Base-by-base conservation (phyloP, 2,113 vertebrate genomes). In the Ciconia stormi region DNA sequence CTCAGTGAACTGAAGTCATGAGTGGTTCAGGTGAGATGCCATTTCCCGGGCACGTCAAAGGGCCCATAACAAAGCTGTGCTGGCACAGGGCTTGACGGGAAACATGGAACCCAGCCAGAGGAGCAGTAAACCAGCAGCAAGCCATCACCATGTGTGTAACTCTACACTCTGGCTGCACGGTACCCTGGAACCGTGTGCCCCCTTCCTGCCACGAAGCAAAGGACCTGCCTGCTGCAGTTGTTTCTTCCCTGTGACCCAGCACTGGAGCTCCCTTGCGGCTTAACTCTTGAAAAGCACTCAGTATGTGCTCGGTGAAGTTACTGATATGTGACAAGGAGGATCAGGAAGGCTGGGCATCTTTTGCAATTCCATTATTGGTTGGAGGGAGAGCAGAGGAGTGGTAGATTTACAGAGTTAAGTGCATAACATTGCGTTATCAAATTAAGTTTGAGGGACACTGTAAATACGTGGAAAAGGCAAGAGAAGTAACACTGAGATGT, bases 11-110 rank as follows among this genome's bases (percentile, higher is more conserved):
- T 19, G 66, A 49, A 96, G 73, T 27, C 87, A 71, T 7, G 58
- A 85, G 78, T 13, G 66, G 34, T 65, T 49, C 93, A 96, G 95
- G 95, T 94, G 90, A 96, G 95, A 80, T 85, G 58, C 40, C 27
- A 30, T 44, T 70, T 67, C 89, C 93, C 1, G 1, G 50, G 67
- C 42, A 72, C 6, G 4, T 38, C 81, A 71, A 56, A 86, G 70
- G 49, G 73, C 63, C 63, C 73, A 3, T 7, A 56, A 49, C 5
- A 55, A 61, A 91, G 72, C 82, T 56, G 47, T 11, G 65, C 47
- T 61, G 66, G 73, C 81, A 71, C 52, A 12, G 32, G 42, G 46
- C 86, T 66, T 10, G 10, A 16, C 0, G 6, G 70, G 49, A 76
- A 80, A 30, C 53, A 11, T 8, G 78, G 92, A 96, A 44, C 11